Percentiles rank a stretch among this genome's conserved stretches.
These are phyloP conservation scores for Eulimnadia texana DNA, from an alignment of 1,140 invertebrate species.

Conservation along the genomic window DNA sequence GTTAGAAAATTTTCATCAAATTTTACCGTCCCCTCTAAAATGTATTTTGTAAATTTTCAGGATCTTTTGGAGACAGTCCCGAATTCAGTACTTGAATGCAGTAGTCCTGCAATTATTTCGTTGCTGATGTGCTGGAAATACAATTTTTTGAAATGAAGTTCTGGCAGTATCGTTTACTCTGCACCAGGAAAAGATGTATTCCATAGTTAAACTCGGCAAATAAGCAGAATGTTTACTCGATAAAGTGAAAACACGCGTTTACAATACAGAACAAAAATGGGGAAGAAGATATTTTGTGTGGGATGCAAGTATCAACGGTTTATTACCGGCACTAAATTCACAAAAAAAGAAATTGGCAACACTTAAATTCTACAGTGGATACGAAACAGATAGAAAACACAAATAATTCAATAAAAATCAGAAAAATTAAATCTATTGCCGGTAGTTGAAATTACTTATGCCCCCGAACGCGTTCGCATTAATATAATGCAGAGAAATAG, in stretches of 20 bases:
- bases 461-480: slow-evolving; percentile 12
- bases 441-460: neutral
- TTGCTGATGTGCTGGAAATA: too few species aligned
- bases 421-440: neutral
- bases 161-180: too few species aligned
- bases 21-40: neutral
- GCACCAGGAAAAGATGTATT: too few species aligned
- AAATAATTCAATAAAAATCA: slow-evolving; percentile 2
- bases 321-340: neutral
- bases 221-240: too few species aligned
- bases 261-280: too few species aligned
- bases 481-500: slow-evolving; percentile 17
- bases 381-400: neutral
- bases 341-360: neutral
- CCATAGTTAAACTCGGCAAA: too few species aligned
- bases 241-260: too few species aligned
- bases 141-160: too few species aligned
- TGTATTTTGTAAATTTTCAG: neutral
- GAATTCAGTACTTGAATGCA: too few species aligned
- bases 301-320: neutral
- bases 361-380: slow-evolving; percentile 1
- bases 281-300: neutral
- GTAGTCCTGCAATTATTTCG: too few species aligned
- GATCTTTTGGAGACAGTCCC: too few species aligned
- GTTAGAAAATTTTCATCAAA: neutral